Percentiles rank a stretch among this genome's conserved stretches.
phyloP scores from a whole-genome alignment of 1,140 invertebrate species.

The Olivierus martensii region DNA sequence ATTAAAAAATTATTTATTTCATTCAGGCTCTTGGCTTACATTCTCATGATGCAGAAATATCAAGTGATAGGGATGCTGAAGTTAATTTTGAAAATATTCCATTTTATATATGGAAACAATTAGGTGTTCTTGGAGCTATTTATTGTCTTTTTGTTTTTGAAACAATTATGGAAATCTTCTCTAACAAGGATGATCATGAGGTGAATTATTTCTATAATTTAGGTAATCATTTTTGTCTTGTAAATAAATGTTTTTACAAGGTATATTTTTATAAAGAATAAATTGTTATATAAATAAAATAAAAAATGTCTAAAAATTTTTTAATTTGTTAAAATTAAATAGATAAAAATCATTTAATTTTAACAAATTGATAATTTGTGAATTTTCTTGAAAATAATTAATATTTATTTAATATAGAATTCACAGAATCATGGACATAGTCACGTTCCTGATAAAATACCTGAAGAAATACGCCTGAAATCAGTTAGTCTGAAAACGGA shows the following conservation, averaged over 20 bases:
- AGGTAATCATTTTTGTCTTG: too few relatives aligned
- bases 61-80: constrained; percentile 9
- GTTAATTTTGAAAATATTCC: constrained; percentile 12
- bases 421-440: constrained; percentile 18
- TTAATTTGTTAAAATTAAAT: too few relatives aligned
- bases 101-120: constrained; percentile 8
- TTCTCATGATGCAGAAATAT: constrained; percentile 1
- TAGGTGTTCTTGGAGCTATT: constrained; percentile 23
- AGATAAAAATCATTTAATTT: too few relatives aligned
- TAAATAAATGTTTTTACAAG: too few relatives aligned
- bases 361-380: too few relatives aligned
- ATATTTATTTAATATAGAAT: not conserved
- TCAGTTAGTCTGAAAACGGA: constrained; percentile 1
- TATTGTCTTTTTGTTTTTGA: constrained; percentile 27
- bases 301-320: too few relatives aligned
- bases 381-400: too few relatives aligned
- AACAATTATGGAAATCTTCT: constrained; percentile 17
- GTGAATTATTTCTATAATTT: too few relatives aligned
- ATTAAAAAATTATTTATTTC: not conserved
- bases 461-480: not conserved
- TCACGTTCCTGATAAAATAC: constrained; percentile 13
- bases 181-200: too few relatives aligned
- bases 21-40: constrained; percentile 21
- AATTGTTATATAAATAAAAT: too few relatives aligned
- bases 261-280: too few relatives aligned